phyloP scores from a whole-genome alignment of 2,113 vertebrate species.

The Garra rufa region DNA sequence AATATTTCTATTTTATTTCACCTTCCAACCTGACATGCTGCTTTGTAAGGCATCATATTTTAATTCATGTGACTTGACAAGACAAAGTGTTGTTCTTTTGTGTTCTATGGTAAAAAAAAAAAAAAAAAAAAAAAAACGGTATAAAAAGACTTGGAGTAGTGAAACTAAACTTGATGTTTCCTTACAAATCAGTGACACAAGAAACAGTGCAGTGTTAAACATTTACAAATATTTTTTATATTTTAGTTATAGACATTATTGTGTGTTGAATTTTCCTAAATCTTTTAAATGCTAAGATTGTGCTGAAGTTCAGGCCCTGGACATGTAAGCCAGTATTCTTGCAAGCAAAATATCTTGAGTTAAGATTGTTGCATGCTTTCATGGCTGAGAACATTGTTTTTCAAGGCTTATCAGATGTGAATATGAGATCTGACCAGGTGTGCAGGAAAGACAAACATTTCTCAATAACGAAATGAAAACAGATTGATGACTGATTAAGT shows the following conservation, averaged over 20 bases:
- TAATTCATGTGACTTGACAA: too few relatives aligned
- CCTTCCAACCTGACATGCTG: too few relatives aligned
- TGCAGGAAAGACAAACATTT: slow-evolving; percentile 29
- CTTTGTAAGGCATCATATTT: too few relatives aligned
- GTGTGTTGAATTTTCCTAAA: background rate
- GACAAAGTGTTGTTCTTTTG: too few relatives aligned
- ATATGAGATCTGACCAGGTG: slow-evolving; percentile 15
- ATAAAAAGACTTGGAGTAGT: too few relatives aligned
- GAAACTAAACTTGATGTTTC: too few relatives aligned
- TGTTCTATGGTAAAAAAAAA: too few relatives aligned
- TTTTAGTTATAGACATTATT: background rate
- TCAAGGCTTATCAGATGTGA: background rate
- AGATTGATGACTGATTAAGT: background rate
- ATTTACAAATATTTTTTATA: background rate
- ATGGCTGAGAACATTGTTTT: background rate
- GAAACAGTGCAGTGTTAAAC: background rate
- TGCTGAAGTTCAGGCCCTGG: background rate
- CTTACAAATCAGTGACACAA: background rate
- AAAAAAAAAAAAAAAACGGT: too few relatives aligned
- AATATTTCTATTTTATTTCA: too few relatives aligned
- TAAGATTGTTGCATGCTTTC: background rate
- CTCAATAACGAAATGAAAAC: background rate
- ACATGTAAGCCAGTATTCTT: background rate
- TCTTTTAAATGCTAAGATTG: background rate
- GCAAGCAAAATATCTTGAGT: background rate